Base-by-base conservation (phyloP, 92 coral and sea anemone genomes). In the Siderastrea radians region DNA sequence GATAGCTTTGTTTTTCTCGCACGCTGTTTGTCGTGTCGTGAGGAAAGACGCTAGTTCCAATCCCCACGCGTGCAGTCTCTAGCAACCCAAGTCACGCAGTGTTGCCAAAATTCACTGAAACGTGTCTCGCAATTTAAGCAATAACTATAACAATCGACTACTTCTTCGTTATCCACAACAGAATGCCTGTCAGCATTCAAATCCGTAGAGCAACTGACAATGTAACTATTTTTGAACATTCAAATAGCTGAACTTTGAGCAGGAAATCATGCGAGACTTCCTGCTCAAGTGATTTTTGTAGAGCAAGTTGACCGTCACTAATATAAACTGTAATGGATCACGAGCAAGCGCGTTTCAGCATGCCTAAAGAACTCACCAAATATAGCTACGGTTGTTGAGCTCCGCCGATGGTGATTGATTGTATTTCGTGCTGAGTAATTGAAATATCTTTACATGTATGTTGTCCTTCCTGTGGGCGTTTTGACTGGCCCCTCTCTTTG, bases 1-100 rank as follows among this genome's bases (percentile, higher is more conserved):
- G 61, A 50, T 7, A n/a, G 80, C 81, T 43, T 62, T 84, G 87
- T 84, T 84, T 74, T 62, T 59, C 60, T 84, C 72, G 81, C 81
- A 84, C 59, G 80, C 53, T 74, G 80, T 83, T 38, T 12, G 44
- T 49, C 26, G 57, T 63, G 65, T 81, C 58, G 64, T 75, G 65
- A 53, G 86, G 68, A 50, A 1, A 13, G 80, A 73, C 81, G 74
- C 87, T 84, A 52, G 72, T 50, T 46, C 87, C 87, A 84, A 76
- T 84, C 51, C 73, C n/a, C 50, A 16, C 69, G 61, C 69, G 74
- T 59, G 62, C 53, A 51, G 72, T 48, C 73, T 17, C 63, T 79
- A 49, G 73, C 84, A 79, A 79, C 74, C 1, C 4, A 26, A 55
- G 78, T 82, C 86, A 82, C 86, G 86, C 77, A 69, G 80, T 43